Evolutionary conservation across 2,888 invertebrate genomes (phyloP).

Genomic region (Drosophila barbarae): DNA sequence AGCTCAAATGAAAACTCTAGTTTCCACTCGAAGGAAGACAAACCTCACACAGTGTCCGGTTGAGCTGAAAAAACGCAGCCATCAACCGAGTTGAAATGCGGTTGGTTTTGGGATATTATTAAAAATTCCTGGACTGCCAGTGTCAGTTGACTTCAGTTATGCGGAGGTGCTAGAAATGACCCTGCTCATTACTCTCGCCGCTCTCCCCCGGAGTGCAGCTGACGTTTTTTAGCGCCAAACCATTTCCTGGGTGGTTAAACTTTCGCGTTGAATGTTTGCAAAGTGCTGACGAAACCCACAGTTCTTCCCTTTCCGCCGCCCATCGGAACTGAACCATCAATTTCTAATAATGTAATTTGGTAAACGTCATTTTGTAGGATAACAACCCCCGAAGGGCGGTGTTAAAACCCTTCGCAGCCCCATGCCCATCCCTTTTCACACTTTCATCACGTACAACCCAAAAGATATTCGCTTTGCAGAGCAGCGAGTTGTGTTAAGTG

Average conservation of each 20-base stretch:
- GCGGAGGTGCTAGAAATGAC: conserved; percentile 19
- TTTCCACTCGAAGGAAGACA: neutral
- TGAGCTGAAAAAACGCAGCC: conserved; percentile 33
- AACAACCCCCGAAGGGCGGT: conserved; percentile 12
- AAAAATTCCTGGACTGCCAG: conserved; percentile 58
- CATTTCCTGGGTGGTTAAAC: conserved; percentile 26
- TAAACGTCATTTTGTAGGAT: conserved; percentile 67
- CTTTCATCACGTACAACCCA: conserved; percentile 58
- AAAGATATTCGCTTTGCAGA: conserved; percentile 53
- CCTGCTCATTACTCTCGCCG: conserved; percentile 14
- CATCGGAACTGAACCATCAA: conserved; percentile 57
- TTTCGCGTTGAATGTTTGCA: conserved; percentile 43
- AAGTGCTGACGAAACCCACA: conserved; percentile 27
- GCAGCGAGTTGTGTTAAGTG: conserved; percentile 5
- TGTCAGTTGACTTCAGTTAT: conserved; percentile 21
- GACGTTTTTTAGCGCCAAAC: conserved; percentile 44
- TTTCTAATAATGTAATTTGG: conserved; percentile 75
- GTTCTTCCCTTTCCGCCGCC: neutral
- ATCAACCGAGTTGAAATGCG: conserved; percentile 57
- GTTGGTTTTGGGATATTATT: conserved; percentile 56
- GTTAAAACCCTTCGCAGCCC: conserved; percentile 17
- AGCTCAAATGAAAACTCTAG: conserved; percentile 17
- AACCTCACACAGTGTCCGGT: conserved; percentile 40
- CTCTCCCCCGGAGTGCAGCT: conserved; percentile 30
- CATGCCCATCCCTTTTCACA: conserved; percentile 22